phyloP scores from a whole-genome alignment of 2,797 vertebrate genomes.

The Agapornis canus region DNA sequence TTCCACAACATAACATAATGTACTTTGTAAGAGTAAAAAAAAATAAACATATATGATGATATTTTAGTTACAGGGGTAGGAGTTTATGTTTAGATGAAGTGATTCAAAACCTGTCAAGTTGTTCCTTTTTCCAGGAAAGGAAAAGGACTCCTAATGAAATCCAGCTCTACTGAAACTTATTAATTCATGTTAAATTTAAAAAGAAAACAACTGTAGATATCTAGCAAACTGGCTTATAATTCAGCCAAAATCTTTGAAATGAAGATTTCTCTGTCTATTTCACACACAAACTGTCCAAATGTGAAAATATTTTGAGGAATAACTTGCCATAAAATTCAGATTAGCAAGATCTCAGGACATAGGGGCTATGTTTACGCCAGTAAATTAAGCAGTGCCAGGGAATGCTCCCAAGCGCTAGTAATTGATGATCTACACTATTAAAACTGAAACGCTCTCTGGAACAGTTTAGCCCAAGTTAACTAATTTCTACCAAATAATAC shows the following conservation, averaged over 20 bases:
- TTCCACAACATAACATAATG: neutral
- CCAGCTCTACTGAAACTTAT: neutral
- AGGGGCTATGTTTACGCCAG: neutral
- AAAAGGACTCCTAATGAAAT: neutral
- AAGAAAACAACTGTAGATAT: neutral
- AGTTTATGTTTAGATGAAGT: neutral
- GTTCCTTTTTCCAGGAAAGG: neutral
- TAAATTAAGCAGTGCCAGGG: neutral
- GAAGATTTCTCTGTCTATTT: neutral
- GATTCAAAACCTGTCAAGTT: neutral
- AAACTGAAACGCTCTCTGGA: neutral
- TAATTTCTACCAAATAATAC: neutral
- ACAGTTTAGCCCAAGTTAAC: neutral
- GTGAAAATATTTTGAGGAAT: neutral
- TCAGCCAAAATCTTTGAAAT: neutral
- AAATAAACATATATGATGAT: neutral
- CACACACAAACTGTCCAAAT: neutral
- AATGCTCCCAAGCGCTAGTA: neutral
- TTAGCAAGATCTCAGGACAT: neutral
- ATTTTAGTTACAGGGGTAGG: neutral
- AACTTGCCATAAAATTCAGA: conserved; percentile 6
- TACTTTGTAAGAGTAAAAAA: neutral
- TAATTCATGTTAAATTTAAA: neutral
- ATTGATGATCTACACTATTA: neutral
- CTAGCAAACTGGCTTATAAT: neutral